Evolutionary conservation across 2,797 vertebrate species (phyloP).

Genomic region (Manis pentadactyla): DNA sequence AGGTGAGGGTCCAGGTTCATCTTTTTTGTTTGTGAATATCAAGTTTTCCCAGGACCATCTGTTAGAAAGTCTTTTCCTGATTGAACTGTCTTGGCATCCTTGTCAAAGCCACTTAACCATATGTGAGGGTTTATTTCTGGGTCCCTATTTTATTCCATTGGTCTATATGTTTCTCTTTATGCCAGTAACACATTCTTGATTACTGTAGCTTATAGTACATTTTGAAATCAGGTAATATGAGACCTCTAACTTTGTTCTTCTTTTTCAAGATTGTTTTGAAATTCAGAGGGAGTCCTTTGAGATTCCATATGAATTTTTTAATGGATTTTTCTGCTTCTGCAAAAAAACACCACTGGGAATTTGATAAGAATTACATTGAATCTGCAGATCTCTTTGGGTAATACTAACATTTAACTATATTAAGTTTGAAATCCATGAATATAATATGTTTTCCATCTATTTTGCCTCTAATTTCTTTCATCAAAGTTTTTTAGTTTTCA

Average conservation of each 20-base stretch:
- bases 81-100: background rate
- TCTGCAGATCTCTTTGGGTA: background rate
- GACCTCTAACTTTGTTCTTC: too few relatives aligned
- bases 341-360: background rate
- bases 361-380: background rate
- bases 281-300: background rate
- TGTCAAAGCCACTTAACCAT: background rate
- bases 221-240: background rate
- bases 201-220: background rate
- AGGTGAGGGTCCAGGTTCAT: background rate
- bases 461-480: background rate
- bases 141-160: background rate
- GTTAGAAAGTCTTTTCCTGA: background rate
- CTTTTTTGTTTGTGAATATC: background rate
- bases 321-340: background rate
- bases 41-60: background rate
- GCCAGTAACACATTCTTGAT: background rate
- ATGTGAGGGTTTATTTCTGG: background rate
- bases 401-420: background rate
- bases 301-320: background rate
- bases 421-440: background rate
- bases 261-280: background rate
- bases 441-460: background rate
- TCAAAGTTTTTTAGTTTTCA: background rate
- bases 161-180: background rate